phyloP scores from a whole-genome alignment of 2,113 vertebrate species.

The Megaceryle maxima region DNA sequence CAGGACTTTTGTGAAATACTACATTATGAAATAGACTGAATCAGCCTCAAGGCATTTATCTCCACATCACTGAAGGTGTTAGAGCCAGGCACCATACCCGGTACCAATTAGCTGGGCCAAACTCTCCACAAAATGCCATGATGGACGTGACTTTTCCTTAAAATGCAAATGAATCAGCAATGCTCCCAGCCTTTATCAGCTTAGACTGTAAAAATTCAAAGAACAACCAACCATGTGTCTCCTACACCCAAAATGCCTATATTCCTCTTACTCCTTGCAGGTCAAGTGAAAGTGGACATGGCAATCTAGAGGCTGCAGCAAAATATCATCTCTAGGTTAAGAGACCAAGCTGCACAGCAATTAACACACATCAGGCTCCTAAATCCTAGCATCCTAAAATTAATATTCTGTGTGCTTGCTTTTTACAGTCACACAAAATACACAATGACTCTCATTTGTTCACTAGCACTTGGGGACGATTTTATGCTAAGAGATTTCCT shows the following conservation, averaged over 20 bases:
- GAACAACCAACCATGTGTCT: background rate
- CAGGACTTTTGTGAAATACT: background rate
- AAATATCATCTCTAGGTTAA: background rate
- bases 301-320: background rate
- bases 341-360: background rate
- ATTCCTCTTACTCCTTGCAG: background rate
- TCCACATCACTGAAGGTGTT: background rate
- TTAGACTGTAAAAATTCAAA: background rate
- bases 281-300: background rate
- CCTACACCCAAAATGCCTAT: background rate
- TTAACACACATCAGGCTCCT: background rate
- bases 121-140: background rate
- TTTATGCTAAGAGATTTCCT: background rate
- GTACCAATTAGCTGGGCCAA: background rate
- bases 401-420: background rate
- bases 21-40: background rate
- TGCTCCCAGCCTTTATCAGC: background rate
- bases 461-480: background rate
- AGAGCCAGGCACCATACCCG: background rate
- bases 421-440: background rate
- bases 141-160: background rate
- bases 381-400: conserved; percentile 12
- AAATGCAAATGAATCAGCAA: background rate
- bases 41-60: background rate
- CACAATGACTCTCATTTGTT: background rate